phyloP scores from a whole-genome alignment of 2,888 invertebrate species.

The Athalia circularis region DNA sequence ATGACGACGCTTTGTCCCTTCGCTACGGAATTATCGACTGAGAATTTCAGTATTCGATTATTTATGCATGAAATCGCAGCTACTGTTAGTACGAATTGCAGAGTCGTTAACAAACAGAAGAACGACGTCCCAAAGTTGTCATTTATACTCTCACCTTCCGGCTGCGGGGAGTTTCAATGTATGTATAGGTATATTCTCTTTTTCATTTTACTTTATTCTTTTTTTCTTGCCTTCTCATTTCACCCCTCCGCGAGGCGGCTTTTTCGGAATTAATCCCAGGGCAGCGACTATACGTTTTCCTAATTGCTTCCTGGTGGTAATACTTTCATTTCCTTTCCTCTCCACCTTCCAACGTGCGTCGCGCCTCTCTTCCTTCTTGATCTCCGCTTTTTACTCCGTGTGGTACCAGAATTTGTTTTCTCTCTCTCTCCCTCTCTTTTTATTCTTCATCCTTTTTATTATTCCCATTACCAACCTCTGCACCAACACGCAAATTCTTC shows the following conservation, averaged over 20 bases:
- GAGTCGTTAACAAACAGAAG: background rate
- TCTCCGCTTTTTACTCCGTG: constrained; percentile 16
- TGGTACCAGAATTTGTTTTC: constrained; percentile 50
- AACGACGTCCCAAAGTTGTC: background rate
- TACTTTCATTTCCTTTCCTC: constrained; percentile 58
- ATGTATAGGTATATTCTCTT: background rate
- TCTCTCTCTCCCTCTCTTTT: constrained; percentile 46
- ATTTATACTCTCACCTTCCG: background rate
- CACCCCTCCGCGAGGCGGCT: constrained; percentile 45
- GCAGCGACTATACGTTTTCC: constrained; percentile 55
- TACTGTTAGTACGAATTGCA: background rate
- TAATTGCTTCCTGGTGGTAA: constrained; percentile 60
- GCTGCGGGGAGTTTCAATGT: background rate
- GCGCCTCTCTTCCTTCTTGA: constrained; percentile 43
- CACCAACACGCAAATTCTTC: background rate
- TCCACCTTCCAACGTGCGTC: constrained; percentile 50
- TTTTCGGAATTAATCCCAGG: constrained; percentile 60
- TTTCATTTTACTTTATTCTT: constrained; percentile 30
- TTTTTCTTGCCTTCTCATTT: constrained; percentile 16
- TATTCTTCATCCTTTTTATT: constrained; percentile 50
- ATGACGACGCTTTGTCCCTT: too few species aligned
- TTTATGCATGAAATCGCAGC: background rate
- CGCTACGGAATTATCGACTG: too few species aligned
- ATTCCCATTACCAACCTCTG: constrained; percentile 28
- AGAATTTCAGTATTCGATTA: background rate